Percentiles rank a stretch among this genome's conserved stretches.
Conservation (phyloP, 2,797 vertebrate species). For the Denticeps clupeoides region DNA sequence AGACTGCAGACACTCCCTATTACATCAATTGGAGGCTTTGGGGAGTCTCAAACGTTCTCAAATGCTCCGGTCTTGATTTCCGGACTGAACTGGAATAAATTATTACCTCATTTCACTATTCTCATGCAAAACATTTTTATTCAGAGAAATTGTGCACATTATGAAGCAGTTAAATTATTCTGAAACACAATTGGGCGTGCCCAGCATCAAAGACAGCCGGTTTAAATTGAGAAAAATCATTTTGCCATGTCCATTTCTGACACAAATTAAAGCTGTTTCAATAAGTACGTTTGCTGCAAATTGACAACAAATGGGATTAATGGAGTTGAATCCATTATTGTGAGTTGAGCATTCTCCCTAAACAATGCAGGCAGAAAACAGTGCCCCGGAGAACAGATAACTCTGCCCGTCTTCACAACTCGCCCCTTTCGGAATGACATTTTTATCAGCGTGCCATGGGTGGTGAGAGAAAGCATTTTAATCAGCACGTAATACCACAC, state of each 20-base stretch:
- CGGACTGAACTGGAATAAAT: no score
- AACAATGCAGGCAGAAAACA: slow-evolving; percentile 34
- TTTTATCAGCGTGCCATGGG: slow-evolving; percentile 44
- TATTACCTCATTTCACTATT: not conserved
- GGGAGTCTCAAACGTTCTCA: not conserved
- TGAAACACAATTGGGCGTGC: no score
- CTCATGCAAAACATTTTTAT: not conserved
- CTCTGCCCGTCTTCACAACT: slow-evolving; percentile 30
- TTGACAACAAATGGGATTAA: slow-evolving; percentile 21
- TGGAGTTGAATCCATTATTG: slow-evolving; percentile 38
- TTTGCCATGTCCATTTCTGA: slow-evolving; percentile 32
- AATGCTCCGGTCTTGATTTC: no score
- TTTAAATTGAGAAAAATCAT: slow-evolving; percentile 32
- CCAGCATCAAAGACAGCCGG: no score
- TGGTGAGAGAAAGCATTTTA: slow-evolving; percentile 31
- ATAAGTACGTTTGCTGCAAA: slow-evolving; percentile 39
- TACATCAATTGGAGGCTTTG: not conserved
- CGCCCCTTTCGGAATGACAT: slow-evolving; percentile 34
- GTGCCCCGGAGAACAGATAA: slow-evolving; percentile 22
- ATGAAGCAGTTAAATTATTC: no score
- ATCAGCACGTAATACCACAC: slow-evolving; percentile 35
- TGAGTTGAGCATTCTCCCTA: slow-evolving; percentile 35
- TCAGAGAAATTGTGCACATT: not conserved
- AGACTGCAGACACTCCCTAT: not conserved
- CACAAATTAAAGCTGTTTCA: slow-evolving; percentile 34